Conservation (phyloP, 2,888 invertebrate species). For the Mythimna loreyi region DNA sequence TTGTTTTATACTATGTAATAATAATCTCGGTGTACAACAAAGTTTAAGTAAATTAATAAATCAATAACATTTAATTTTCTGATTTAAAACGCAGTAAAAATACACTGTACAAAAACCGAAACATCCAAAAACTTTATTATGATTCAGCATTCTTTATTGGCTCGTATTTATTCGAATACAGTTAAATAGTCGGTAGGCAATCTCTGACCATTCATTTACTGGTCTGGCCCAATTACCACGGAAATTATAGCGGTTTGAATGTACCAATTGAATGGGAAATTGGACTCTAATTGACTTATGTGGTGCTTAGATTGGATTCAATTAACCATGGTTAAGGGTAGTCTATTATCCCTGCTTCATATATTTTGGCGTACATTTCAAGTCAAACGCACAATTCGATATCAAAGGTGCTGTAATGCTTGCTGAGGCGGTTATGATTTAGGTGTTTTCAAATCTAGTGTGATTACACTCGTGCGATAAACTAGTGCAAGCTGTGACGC, state of each 20-base stretch:
- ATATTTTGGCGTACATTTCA: neutral
- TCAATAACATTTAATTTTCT: neutral
- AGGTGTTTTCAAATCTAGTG: no score
- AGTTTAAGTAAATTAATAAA: neutral
- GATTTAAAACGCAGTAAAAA: neutral
- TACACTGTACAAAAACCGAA: neutral
- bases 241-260: constrained; percentile 32
- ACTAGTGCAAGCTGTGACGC: no score
- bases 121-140: neutral
- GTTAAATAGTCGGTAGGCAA: neutral
- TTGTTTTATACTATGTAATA: no score
- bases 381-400: no score
- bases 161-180: neutral
- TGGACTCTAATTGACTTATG: constrained; percentile 33
- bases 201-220: constrained; percentile 14
- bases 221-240: constrained; percentile 20
- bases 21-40: no score
- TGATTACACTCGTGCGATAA: no score
- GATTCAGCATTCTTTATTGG: neutral
- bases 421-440: no score
- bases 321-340: neutral
- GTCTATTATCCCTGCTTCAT: neutral
- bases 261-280: constrained; percentile 23
- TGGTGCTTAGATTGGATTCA: neutral
- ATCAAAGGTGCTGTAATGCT: no score